phyloP scores from a whole-genome alignment of 2,888 invertebrate species.

The Germaria angustata region DNA sequence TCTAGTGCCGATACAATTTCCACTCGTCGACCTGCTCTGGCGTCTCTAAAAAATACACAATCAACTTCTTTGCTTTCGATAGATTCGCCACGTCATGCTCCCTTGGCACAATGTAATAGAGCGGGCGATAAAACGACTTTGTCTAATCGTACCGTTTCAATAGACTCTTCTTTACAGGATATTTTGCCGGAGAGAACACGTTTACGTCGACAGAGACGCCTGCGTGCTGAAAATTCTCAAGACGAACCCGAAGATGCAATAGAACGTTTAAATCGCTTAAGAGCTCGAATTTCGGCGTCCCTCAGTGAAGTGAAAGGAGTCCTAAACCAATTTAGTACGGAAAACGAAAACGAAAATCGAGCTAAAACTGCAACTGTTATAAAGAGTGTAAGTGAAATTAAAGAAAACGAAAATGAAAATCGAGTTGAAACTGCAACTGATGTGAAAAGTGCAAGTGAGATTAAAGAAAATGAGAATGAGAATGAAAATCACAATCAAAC shows the following conservation, averaged over 20 bases:
- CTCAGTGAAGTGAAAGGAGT: constrained; percentile 79
- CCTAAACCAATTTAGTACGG: constrained; percentile 77
- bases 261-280: constrained; percentile 76
- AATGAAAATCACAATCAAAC: constrained; percentile 58
- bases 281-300: constrained; percentile 77
- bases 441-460: background rate
- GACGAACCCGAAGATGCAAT: constrained; percentile 75
- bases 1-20: background rate
- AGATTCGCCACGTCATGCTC: constrained; percentile 18
- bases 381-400: background rate
- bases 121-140: background rate
- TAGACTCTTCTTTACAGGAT: constrained; percentile 46
- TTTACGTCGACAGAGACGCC: constrained; percentile 74
- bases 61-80: constrained; percentile 37
- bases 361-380: background rate
- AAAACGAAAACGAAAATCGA: constrained; percentile 68
- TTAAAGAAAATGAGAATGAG: background rate
- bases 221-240: constrained; percentile 71
- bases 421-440: constrained; percentile 12
- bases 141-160: constrained; percentile 18
- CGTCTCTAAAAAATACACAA: constrained; percentile 20
- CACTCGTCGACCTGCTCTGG: constrained; percentile 25
- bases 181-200: constrained; percentile 73
- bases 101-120: background rate
- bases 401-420: constrained; percentile 45